phyloP scores from a whole-genome alignment of 1,140 invertebrate genomes.

The Zaprionus lachaisei region DNA sequence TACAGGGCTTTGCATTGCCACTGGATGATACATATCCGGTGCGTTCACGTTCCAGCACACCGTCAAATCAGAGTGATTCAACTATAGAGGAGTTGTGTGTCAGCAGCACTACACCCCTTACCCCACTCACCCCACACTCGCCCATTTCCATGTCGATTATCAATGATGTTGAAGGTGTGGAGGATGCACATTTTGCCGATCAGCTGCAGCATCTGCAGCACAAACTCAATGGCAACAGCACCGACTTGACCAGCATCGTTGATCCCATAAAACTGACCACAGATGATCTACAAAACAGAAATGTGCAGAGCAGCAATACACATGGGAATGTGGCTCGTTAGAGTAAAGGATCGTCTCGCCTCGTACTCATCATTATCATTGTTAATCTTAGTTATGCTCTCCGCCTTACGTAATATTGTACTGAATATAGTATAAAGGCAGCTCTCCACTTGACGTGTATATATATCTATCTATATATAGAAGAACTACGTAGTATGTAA shows the following conservation, averaged over 20 bases:
- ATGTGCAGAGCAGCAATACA: slow-evolving; percentile 36
- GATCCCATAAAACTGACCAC: slow-evolving; percentile 53
- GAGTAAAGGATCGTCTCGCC: not conserved
- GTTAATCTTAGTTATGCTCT: slow-evolving; percentile 36
- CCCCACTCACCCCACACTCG: slow-evolving; percentile 57
- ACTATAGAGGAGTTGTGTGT: slow-evolving; percentile 68
- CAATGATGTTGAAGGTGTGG: slow-evolving; percentile 55
- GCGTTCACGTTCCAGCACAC: slow-evolving; percentile 66
- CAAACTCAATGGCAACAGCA: slow-evolving; percentile 63
- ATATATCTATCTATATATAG: slow-evolving; percentile 37
- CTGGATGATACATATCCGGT: slow-evolving; percentile 66
- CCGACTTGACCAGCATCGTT: slow-evolving; percentile 40
- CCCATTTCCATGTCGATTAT: slow-evolving; percentile 65
- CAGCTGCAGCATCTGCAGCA: slow-evolving; percentile 71
- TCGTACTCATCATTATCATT: slow-evolving; percentile 33
- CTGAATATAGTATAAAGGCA: slow-evolving; percentile 39
- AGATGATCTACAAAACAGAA: slow-evolving; percentile 60
- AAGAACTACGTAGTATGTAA: slow-evolving; percentile 55
- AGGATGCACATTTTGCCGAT: slow-evolving; percentile 63
- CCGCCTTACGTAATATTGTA: slow-evolving; percentile 39
- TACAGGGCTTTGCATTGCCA: slow-evolving; percentile 73
- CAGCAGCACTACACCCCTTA: slow-evolving; percentile 43
- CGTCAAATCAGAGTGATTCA: slow-evolving; percentile 66
- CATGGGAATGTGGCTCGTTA: slow-evolving; percentile 25
- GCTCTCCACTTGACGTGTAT: slow-evolving; percentile 66